Evolutionary conservation across 2,113 vertebrate genomes (phyloP).

Genomic region (Petroica traversi): DNA sequence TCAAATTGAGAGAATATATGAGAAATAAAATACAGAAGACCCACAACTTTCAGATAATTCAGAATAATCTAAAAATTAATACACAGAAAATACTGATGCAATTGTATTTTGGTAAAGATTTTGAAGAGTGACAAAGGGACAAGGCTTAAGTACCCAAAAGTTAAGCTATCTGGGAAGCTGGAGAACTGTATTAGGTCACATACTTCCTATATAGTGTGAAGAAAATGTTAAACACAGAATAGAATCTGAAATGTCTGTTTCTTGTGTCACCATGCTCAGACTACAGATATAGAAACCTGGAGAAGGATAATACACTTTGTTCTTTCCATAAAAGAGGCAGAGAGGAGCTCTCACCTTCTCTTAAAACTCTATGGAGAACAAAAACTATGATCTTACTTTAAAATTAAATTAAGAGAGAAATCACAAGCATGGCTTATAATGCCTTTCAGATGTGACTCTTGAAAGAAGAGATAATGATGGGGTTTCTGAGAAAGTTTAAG

Average conservation of each 20-base stretch:
- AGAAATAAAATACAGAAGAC: background rate
- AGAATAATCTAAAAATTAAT: background rate
- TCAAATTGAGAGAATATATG: background rate
- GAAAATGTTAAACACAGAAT: background rate
- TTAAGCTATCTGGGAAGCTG: background rate
- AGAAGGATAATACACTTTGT: background rate
- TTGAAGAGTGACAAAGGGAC: background rate
- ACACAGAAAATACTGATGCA: background rate
- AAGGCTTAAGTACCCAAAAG: background rate
- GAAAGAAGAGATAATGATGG: background rate
- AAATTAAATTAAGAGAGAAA: background rate
- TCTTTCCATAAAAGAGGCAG: background rate
- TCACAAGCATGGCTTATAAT: background rate
- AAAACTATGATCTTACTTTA: background rate
- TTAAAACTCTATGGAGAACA: background rate
- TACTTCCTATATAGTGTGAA: background rate
- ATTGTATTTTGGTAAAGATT: background rate
- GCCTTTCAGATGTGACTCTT: background rate
- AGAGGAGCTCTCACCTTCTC: background rate
- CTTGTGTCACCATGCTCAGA: background rate
- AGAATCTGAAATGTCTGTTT: background rate
- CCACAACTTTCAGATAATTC: background rate
- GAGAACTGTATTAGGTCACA: background rate
- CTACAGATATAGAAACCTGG: background rate
- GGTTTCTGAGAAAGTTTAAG: background rate